These are phyloP conservation scores for Ranitomeya variabilis DNA, from an alignment of 2,113 vertebrate genomes.

Conservation along the genomic window DNA sequence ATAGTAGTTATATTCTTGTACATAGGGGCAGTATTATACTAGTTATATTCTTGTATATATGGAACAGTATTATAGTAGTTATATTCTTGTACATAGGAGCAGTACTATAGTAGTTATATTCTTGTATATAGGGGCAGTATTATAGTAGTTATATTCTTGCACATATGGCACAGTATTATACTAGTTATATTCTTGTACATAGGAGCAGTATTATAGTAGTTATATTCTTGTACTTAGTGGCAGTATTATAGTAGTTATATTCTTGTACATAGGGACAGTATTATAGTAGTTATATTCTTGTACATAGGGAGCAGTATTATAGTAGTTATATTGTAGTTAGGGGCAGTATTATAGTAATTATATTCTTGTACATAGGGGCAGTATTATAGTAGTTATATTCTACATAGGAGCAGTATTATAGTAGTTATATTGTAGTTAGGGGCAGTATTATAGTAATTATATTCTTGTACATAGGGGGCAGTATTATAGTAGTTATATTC, in stretches of 20 bases:
- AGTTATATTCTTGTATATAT: constrained; percentile 13
- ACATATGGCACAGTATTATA: not conserved
- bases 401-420: not conserved
- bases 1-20: constrained; percentile 13
- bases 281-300: not conserved
- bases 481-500: too few species aligned
- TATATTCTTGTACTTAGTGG: not conserved
- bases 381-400: not conserved
- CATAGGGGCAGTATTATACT: not conserved
- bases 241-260: constrained; percentile 7
- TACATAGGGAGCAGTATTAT: not conserved
- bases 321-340: not conserved
- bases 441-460: too few species aligned
- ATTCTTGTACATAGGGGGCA: too few species aligned
- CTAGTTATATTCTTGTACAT: constrained; percentile 11
- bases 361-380: constrained; percentile 8
- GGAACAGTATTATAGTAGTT: constrained; percentile 5
- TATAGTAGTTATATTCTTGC: constrained; percentile 16
- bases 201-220: not conserved
- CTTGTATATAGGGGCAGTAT: not conserved
- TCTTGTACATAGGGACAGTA: not conserved
- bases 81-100: not conserved
- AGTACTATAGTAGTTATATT: constrained; percentile 3
- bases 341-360: constrained; percentile 3
- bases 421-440: not conserved